Percentiles rank a stretch among this genome's conserved stretches.
Evolutionary conservation across 2,888 invertebrate genomes (phyloP).

Genomic region (Lepidochitona cinerea): DNA sequence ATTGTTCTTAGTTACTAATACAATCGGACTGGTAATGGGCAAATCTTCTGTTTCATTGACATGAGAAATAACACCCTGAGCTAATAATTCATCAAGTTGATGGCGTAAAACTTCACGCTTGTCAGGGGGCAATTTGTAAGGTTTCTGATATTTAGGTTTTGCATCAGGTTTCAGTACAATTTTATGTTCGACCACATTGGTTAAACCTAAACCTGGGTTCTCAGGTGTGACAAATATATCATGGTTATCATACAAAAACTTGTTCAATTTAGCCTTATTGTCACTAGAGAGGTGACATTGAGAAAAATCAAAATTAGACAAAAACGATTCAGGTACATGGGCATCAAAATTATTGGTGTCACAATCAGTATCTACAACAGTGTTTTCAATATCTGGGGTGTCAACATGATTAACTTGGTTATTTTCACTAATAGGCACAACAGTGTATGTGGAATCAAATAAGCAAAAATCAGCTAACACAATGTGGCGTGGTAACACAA

Average conservation of each 20-base stretch:
- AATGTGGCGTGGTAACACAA: too few species aligned
- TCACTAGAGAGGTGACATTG: too few species aligned
- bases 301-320: too few species aligned
- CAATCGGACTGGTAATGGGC: slow-evolving; percentile 8
- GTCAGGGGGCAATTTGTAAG: slow-evolving; percentile 1
- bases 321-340: too few species aligned
- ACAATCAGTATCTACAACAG: too few species aligned
- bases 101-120: slow-evolving; percentile 10
- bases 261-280: too few species aligned
- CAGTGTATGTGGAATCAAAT: too few species aligned
- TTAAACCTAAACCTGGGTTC: slow-evolving; percentile 1
- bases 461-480: too few species aligned
- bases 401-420: too few species aligned
- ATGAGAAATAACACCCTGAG: slow-evolving; percentile 10
- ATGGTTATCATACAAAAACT: neutral
- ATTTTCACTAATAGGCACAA: too few species aligned
- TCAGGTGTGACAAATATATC: slow-evolving; percentile 12
- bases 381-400: too few species aligned
- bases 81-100: slow-evolving; percentile 4
- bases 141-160: neutral
- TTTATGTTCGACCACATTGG: neutral
- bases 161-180: slow-evolving; percentile 7
- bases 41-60: slow-evolving; percentile 7
- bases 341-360: too few species aligned
- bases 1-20: slow-evolving; percentile 1